phyloP scores from a whole-genome alignment of 2,797 vertebrate species.

The Pangasius djambal region DNA sequence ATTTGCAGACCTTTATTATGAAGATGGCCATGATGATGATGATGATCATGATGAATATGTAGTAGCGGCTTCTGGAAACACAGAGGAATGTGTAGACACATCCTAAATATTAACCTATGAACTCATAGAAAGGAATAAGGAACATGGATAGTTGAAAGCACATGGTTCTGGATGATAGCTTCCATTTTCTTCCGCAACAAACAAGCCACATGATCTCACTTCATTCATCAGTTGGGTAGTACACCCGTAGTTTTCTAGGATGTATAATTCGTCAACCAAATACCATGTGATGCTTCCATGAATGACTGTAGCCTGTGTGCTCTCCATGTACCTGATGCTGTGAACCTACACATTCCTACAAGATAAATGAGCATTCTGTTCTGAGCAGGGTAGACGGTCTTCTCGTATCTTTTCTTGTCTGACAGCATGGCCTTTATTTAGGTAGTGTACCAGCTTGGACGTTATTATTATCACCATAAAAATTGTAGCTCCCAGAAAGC shows the following conservation, averaged over 20 bases:
- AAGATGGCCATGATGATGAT: neutral
- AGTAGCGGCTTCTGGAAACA: neutral
- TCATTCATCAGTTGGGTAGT: conserved; percentile 50
- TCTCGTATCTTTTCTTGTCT: neutral
- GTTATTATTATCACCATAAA: neutral
- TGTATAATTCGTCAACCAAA: conserved; percentile 32
- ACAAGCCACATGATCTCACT: conserved; percentile 23
- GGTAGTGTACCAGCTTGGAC: neutral
- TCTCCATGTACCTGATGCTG: neutral
- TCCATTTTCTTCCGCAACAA: conserved; percentile 49
- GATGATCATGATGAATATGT: neutral
- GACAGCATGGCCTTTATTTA: neutral
- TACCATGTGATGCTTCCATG: neutral
- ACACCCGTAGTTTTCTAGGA: conserved; percentile 35
- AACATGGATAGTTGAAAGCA: conserved; percentile 43
- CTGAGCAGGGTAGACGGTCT: neutral
- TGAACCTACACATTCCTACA: neutral
- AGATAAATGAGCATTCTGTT: neutral
- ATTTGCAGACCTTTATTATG: neutral
- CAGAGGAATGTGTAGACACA: neutral
- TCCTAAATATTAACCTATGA: neutral
- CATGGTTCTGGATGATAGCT: conserved; percentile 55
- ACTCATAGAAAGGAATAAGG: too few relatives aligned
- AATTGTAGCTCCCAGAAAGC: neutral
- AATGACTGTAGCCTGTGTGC: neutral